These are phyloP conservation scores for Murina feae DNA, from an alignment of 2,113 vertebrate genomes.

Conservation along the genomic window DNA sequence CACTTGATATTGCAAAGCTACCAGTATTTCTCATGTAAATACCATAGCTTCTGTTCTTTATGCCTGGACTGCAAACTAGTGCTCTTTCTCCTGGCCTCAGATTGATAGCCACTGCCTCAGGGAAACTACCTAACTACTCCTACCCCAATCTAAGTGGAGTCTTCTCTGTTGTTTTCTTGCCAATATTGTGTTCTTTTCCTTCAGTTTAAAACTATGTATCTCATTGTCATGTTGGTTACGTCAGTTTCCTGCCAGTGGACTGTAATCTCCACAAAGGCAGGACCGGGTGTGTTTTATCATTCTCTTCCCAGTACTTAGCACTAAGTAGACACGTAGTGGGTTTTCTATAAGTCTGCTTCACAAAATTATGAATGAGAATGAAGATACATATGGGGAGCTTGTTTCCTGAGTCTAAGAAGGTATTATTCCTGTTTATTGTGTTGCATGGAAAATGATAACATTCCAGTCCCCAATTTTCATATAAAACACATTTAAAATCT, in stretches of 20 bases:
- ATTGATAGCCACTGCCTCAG: neutral
- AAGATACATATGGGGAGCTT: neutral
- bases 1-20: neutral
- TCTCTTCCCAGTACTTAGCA: conserved; percentile 2
- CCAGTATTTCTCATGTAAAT: neutral
- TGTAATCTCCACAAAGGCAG: neutral
- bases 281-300: neutral
- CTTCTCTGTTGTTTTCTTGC: neutral
- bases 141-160: neutral
- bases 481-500: conserved; percentile 41
- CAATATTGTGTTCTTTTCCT: neutral
- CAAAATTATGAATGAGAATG: conserved; percentile 11
- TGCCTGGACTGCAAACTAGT: neutral
- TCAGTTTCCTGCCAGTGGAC: neutral
- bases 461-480: conserved; percentile 24
- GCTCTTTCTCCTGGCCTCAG: neutral
- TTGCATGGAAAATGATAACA: conserved; percentile 16
- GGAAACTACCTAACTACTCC: neutral
- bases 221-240: neutral
- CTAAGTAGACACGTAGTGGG: neutral
- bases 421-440: conserved; percentile 4
- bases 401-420: conserved; percentile 26
- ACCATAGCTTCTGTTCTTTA: neutral
- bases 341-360: neutral
- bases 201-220: neutral